A percentile compares a stretch with the other conserved stretches of the same genome.
phyloP scores from a whole-genome alignment of 1,140 invertebrate genomes.

The Microplitis demolitor region DNA sequence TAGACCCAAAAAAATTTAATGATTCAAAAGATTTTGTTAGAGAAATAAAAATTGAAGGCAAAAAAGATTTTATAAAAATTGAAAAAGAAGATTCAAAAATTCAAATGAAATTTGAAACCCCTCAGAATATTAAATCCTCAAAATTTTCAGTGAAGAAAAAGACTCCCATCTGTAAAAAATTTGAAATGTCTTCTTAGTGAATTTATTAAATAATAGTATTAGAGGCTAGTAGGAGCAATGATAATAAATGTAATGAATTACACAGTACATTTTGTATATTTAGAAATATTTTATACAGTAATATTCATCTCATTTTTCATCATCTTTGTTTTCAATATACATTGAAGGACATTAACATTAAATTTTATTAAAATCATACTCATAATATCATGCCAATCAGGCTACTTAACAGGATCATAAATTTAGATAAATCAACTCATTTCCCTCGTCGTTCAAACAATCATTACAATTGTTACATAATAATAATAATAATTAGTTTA shows the following conservation, averaged over 20 bases:
- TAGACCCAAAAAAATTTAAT: neutral
- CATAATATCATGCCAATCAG: slow-evolving; percentile 45
- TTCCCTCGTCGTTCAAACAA: slow-evolving; percentile 28
- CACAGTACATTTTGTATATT: slow-evolving; percentile 50
- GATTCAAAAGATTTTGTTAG: neutral
- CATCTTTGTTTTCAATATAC: slow-evolving; percentile 43
- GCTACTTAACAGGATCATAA: slow-evolving; percentile 41
- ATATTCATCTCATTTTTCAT: slow-evolving; percentile 33
- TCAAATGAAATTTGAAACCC: neutral
- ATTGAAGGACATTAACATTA: slow-evolving; percentile 57
- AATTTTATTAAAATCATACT: slow-evolving; percentile 50
- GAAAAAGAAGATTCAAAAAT: neutral
- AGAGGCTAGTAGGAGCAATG: neutral
- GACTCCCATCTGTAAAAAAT: neutral
- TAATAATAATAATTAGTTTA: neutral
- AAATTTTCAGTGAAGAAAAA: neutral
- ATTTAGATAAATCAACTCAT: slow-evolving; percentile 32
- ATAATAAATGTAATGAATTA: neutral
- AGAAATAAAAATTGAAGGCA: neutral
- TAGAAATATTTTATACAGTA: slow-evolving; percentile 58
- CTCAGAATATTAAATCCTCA: neutral
- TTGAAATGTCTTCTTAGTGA: neutral
- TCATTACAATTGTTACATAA: neutral
- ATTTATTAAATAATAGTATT: slow-evolving; percentile 1
- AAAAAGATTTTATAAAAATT: neutral